Evolutionary conservation across 2,113 vertebrate species (phyloP).

Genomic region (Columbina picui): DNA sequence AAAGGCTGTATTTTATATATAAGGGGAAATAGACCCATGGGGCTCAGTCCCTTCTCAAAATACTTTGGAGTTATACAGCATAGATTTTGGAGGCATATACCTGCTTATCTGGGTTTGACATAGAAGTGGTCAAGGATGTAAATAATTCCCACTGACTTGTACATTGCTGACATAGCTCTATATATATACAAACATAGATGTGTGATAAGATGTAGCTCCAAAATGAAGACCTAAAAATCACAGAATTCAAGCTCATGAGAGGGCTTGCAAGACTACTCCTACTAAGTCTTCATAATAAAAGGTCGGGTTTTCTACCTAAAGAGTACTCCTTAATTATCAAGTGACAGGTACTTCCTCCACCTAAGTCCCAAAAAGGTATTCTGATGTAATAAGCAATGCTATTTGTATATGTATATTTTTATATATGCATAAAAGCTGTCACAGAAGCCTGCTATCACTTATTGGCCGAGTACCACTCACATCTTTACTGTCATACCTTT

Average conservation of each 20-base stretch:
- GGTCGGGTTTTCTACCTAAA: background rate
- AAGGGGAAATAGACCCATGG: background rate
- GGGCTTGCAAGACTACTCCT: background rate
- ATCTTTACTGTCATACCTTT: constrained; percentile 11
- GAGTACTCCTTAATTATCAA: background rate
- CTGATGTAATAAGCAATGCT: background rate
- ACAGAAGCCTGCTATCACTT: background rate
- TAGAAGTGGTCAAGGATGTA: background rate
- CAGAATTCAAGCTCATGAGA: background rate
- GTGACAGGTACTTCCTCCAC: background rate
- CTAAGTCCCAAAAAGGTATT: background rate
- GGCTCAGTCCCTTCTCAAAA: background rate
- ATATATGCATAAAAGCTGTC: background rate
- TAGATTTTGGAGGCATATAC: background rate
- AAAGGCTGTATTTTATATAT: background rate
- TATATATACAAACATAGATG: background rate
- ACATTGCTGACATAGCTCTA: background rate
- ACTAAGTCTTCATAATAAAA: background rate
- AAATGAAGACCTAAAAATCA: background rate
- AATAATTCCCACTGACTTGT: background rate
- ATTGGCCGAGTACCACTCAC: background rate
- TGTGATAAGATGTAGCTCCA: background rate
- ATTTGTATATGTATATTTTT: background rate
- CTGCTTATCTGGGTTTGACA: background rate
- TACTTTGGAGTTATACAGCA: background rate